Evolutionary conservation across 2,888 invertebrate species (phyloP).

Genomic region (Chloroclystis v-ata): DNA sequence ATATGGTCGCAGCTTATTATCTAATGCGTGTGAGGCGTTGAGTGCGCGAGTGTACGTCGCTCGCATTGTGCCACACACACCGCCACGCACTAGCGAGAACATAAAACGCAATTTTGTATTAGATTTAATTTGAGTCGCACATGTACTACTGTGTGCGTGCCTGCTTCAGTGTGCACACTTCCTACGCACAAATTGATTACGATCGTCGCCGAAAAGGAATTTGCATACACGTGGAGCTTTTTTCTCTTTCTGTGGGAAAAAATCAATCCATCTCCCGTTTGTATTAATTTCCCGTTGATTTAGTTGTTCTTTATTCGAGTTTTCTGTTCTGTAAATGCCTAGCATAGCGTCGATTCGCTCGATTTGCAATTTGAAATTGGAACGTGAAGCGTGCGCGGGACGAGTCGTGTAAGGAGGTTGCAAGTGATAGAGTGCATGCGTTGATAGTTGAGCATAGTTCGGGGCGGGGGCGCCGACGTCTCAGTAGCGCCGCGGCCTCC

Average conservation of each 20-base stretch:
- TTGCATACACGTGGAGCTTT: slow-evolving; percentile 63
- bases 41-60: slow-evolving; percentile 60
- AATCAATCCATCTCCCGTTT: slow-evolving; percentile 37
- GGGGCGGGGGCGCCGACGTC: slow-evolving; percentile 27
- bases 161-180: slow-evolving; percentile 48
- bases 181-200: slow-evolving; percentile 78
- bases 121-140: slow-evolving; percentile 75
- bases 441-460: slow-evolving; percentile 45
- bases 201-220: slow-evolving; percentile 72
- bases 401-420: slow-evolving; percentile 2
- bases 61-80: slow-evolving; percentile 73
- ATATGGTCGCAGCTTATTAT: slow-evolving; percentile 17
- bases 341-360: slow-evolving; percentile 19
- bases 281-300: slow-evolving; percentile 47
- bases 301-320: slow-evolving; percentile 34
- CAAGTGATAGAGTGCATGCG: slow-evolving; percentile 51
- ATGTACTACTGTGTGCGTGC: slow-evolving; percentile 39
- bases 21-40: slow-evolving; percentile 39
- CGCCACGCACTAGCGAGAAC: slow-evolving; percentile 67
- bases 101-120: slow-evolving; percentile 79
- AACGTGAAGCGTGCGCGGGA: neutral
- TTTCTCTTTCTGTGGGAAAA: slow-evolving; percentile 44
- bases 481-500: slow-evolving; percentile 58
- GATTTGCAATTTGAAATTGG: slow-evolving; percentile 6
- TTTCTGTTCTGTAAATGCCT: slow-evolving; percentile 5